Evolutionary conservation across 2,797 vertebrate genomes (phyloP).

Genomic region (Heliangelus exortis): DNA sequence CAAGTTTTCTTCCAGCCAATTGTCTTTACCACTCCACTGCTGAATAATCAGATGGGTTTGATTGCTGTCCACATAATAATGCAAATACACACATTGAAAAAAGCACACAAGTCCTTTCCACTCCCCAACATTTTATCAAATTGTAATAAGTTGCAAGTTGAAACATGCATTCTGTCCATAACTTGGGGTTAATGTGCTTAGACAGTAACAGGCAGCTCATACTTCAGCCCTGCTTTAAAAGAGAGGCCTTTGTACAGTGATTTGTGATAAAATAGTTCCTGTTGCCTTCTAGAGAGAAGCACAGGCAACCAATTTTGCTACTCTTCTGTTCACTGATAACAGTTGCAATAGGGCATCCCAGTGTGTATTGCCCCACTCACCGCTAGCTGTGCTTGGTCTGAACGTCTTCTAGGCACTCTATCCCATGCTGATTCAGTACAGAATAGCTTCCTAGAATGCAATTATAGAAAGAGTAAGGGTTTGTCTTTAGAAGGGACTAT

Average conservation of each 20-base stretch:
- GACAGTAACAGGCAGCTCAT: neutral
- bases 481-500: constrained; percentile 33
- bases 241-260: neutral
- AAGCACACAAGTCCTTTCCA: constrained; percentile 17
- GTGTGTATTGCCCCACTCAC: constrained; percentile 38
- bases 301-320: neutral
- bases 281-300: neutral
- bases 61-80: constrained; percentile 19
- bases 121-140: constrained; percentile 9
- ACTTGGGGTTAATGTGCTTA: neutral
- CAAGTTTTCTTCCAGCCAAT: neutral
- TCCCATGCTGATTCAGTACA: constrained; percentile 58
- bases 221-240: neutral
- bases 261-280: neutral
- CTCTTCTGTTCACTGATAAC: neutral
- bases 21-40: neutral
- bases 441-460: constrained; percentile 62
- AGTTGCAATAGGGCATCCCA: neutral
- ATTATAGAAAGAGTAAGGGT: constrained; percentile 48
- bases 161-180: neutral
- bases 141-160: neutral
- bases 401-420: constrained; percentile 38
- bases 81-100: constrained; percentile 2
- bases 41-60: constrained; percentile 28
- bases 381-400: constrained; percentile 44